Conservation (phyloP, 2,888 invertebrate species). For the Phengaris arion region DNA sequence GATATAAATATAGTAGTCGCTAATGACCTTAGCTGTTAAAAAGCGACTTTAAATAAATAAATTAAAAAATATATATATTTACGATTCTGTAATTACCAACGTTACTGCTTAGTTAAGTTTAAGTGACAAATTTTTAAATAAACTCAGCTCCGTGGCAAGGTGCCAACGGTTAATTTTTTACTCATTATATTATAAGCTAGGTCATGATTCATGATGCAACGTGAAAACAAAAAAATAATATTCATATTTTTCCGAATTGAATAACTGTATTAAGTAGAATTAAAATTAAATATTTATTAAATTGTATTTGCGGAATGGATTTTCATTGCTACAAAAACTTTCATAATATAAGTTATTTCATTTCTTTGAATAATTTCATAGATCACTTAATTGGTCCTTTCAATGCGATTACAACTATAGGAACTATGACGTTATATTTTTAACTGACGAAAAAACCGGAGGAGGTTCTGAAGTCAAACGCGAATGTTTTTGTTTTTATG, state of each 20-base stretch:
- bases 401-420: no score
- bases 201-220: neutral
- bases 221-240: neutral
- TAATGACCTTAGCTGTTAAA: no score
- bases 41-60: no score
- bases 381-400: no score
- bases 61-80: no score
- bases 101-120: neutral
- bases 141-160: neutral
- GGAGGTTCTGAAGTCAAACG: no score
- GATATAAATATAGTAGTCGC: no score
- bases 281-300: neutral
- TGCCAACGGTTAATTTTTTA: conserved; percentile 11
- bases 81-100: neutral
- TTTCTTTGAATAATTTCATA: no score
- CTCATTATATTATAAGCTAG: neutral
- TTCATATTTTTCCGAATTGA: neutral
- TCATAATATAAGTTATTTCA: neutral
- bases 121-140: conserved; percentile 1
- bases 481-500: no score
- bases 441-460: no score
- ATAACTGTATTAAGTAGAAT: neutral
- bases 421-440: no score
- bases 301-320: neutral
- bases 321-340: neutral